Evolutionary conservation across 2,797 vertebrate genomes (phyloP), one percentile per base, ranked within the genome.

Genomic region (Oreochromis mossambicus): DNA sequence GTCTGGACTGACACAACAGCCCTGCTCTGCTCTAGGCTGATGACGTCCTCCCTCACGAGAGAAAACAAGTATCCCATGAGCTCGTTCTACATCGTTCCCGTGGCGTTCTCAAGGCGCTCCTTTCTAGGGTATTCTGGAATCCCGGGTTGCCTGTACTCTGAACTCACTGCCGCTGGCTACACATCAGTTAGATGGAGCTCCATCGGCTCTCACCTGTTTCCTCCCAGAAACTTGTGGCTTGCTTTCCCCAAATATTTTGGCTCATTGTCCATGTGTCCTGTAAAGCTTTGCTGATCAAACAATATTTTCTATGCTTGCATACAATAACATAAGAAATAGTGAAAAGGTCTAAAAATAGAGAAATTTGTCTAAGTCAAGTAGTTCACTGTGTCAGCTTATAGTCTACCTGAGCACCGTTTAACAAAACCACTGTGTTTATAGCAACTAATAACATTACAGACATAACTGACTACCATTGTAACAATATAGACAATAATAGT

Each of bases 281-380:
- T 46, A 21, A 46, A 70, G 2, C 38, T 70, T 43, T 70, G 21
- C 8, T 70, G 66, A n/a, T 36, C 58, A 63, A 36, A 63, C 32
- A 63, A 36, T 63, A 63, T 63, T 3, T 36, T n/a, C 4, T n/a
- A 0, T 11, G 5, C 29, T 17, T 34, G 9, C 29, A 61, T 19
- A 61, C 56, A 61, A 34, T 61, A 34, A 19, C 56, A 34, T 19
- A 34, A 34, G 56, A 61, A 0, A 34, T 0, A 61, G 29, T 63
- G 17, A 63, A 63, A n/a, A 32, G 32, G 58, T 36, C 17, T 34
- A 4, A 61, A 61, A 1, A 61, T 19, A 3, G 9, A 61, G 29
- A 34, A 6, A 19, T 61, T 34, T 34, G 29, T 19, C 56, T 61
- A 32, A 36, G 32, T 63, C 32, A 38, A 12, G 34, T 21, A 66